Conservation (phyloP, 37 sponge, comb jelly and placozoan species). For the Bolinopsis microptera region DNA sequence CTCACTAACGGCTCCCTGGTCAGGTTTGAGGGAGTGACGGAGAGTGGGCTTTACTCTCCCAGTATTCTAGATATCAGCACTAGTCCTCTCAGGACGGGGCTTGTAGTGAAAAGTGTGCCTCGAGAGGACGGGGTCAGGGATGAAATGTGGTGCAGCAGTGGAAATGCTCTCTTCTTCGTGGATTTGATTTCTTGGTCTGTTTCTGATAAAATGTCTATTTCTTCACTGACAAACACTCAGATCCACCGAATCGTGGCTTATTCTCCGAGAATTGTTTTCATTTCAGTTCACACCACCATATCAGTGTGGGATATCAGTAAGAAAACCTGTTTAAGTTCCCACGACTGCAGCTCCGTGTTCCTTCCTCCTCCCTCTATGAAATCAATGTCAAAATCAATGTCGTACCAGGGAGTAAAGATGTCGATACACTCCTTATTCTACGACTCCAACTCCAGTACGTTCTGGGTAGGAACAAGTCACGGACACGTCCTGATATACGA, state of each 20-base stretch:
- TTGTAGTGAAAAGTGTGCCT: neutral
- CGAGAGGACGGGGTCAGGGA: neutral
- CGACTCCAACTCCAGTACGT: neutral
- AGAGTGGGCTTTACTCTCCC: constrained; percentile 47
- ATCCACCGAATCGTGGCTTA: constrained; percentile 21
- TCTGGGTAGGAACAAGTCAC: constrained; percentile 65
- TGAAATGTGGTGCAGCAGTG: constrained; percentile 44
- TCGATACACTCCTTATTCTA: constrained; percentile 38
- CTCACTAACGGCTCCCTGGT: constrained; percentile 65
- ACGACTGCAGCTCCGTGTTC: constrained; percentile 58
- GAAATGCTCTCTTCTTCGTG: constrained; percentile 23
- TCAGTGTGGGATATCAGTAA: constrained; percentile 18
- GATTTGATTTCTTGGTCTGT: constrained; percentile 12
- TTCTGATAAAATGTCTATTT: neutral
- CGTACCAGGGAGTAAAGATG: constrained; percentile 29
- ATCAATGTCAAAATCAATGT: constrained; percentile 34
- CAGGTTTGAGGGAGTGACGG: constrained; percentile 51
- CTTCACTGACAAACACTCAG: constrained; percentile 6
- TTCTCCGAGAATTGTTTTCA: constrained; percentile 19
- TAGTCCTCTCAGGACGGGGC: neutral
- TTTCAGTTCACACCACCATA: constrained; percentile 36
- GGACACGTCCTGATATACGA: constrained; percentile 63
- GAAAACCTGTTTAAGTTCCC: constrained; percentile 27
- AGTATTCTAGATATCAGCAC: constrained; percentile 57
- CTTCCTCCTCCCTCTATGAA: constrained; percentile 45